These are phyloP conservation scores for Enoplosus armatus DNA, from an alignment of 2,797 vertebrate species.

Conservation along the genomic window DNA sequence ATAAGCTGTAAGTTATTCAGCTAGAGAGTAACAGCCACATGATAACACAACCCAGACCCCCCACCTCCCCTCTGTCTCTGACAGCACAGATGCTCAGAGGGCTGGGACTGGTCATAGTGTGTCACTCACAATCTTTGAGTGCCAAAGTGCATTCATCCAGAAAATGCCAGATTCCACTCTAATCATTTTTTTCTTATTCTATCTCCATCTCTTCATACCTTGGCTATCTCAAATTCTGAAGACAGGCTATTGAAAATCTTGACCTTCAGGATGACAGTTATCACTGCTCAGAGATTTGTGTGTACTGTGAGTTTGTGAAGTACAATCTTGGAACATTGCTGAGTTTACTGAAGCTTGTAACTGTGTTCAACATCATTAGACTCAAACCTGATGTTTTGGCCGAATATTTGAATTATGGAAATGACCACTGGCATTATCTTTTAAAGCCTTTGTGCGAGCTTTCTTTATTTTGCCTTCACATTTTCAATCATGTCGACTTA, in stretches of 20 bases:
- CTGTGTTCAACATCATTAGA: conserved; percentile 29
- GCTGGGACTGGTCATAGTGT: conserved; percentile 75
- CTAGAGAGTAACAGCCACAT: conserved; percentile 67
- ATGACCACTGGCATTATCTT: background rate
- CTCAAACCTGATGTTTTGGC: conserved; percentile 29
- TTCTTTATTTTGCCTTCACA: background rate
- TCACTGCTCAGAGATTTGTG: conserved; percentile 63
- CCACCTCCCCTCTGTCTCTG: conserved; percentile 44
- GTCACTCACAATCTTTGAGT: conserved; percentile 81
- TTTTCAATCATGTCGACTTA: background rate
- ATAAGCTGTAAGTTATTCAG: conserved; percentile 74
- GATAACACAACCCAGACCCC: conserved; percentile 61
- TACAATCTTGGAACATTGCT: conserved; percentile 44
- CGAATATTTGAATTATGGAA: conserved; percentile 37
- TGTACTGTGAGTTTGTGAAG: conserved; percentile 55
- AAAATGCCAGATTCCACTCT: conserved; percentile 80
- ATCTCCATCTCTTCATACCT: conserved; percentile 72
- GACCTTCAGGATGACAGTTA: conserved; percentile 78
- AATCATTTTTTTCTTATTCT: conserved; percentile 78
- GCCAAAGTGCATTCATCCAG: conserved; percentile 80
- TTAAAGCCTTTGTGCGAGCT: background rate
- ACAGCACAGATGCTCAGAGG: conserved; percentile 77
- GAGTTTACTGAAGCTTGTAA: conserved; percentile 47
- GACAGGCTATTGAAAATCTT: conserved; percentile 67
- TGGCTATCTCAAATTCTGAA: conserved; percentile 60